These are phyloP conservation scores for Pteria penguin DNA, from an alignment of 2,888 invertebrate species.

Conservation along the genomic window DNA sequence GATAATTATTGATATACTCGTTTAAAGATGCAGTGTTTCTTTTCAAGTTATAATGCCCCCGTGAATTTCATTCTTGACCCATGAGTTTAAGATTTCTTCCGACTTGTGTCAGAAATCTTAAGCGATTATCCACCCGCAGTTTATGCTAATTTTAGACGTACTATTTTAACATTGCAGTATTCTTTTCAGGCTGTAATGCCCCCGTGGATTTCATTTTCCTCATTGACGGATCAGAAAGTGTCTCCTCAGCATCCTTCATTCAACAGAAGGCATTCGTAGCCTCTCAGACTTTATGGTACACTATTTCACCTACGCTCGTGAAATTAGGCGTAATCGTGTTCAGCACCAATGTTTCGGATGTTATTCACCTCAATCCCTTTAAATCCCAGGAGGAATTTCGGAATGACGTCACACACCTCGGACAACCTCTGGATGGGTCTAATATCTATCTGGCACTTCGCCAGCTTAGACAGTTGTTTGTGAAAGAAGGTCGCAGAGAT, in stretches of 20 bases:
- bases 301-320: neutral
- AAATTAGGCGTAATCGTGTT: constrained; percentile 17
- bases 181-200: constrained; percentile 20
- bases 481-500: neutral
- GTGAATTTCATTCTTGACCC: no score
- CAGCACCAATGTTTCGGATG: constrained; percentile 8
- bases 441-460: constrained; percentile 11
- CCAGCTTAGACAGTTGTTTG: neutral
- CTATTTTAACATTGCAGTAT: no score
- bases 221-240: constrained; percentile 22
- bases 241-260: constrained; percentile 21
- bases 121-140: no score
- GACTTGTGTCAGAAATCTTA: no score
- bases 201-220: constrained; percentile 21
- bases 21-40: no score
- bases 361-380: constrained; percentile 12
- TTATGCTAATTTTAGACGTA: no score
- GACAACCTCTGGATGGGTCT: constrained; percentile 1
- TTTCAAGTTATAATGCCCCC: no score
- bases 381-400: constrained; percentile 7
- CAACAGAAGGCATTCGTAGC: constrained; percentile 21
- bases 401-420: neutral
- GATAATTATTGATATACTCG: no score
- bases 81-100: no score
- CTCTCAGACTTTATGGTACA: constrained; percentile 19